phyloP scores from a whole-genome alignment of 2,888 invertebrate species.

The Cyclophora albipunctata region DNA sequence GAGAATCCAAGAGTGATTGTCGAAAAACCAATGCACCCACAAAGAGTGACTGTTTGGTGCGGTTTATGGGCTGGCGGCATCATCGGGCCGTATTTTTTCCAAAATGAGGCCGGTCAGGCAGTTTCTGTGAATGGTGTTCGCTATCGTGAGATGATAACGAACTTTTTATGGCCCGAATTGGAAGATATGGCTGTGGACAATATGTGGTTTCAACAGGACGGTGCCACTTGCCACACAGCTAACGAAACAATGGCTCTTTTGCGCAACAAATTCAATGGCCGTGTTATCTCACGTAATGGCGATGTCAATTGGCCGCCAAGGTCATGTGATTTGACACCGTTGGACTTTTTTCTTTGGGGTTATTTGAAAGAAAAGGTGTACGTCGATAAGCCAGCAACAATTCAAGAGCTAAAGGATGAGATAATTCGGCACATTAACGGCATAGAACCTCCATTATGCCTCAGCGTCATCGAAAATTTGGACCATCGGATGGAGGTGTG shows the following conservation, averaged over 20 bases:
- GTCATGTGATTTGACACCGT: slow-evolving; percentile 12
- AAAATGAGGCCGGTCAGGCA: slow-evolving; percentile 2
- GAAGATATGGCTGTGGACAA: slow-evolving; percentile 8
- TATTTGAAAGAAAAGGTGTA: slow-evolving; percentile 13
- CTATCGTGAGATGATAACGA: too few relatives aligned
- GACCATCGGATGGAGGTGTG: slow-evolving; percentile 8
- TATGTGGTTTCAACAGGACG: slow-evolving; percentile 20
- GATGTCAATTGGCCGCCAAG: slow-evolving; percentile 13
- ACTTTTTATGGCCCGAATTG: too few relatives aligned
- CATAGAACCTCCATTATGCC: slow-evolving; percentile 13
- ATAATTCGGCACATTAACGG: slow-evolving; percentile 13
- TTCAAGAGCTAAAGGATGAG: slow-evolving; percentile 14
- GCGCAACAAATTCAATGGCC: slow-evolving; percentile 6
- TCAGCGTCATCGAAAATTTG: slow-evolving; percentile 8
- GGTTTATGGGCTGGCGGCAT: neutral
- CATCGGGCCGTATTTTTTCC: neutral
- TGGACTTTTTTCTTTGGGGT: slow-evolving; percentile 13
- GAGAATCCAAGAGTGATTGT: neutral
- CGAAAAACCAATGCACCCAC: slow-evolving; percentile 1
- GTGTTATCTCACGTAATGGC: slow-evolving; percentile 11
- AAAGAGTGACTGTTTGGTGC: neutral
- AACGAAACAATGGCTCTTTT: slow-evolving; percentile 7
- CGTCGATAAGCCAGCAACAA: slow-evolving; percentile 13
- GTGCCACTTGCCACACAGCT: slow-evolving; percentile 14
- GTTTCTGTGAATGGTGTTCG: neutral